A percentile compares a stretch with the other conserved stretches of the same genome.
These are phyloP conservation scores for Propithecus perrieri DNA, from an alignment of 2,797 vertebrate species.

Conservation along the genomic window DNA sequence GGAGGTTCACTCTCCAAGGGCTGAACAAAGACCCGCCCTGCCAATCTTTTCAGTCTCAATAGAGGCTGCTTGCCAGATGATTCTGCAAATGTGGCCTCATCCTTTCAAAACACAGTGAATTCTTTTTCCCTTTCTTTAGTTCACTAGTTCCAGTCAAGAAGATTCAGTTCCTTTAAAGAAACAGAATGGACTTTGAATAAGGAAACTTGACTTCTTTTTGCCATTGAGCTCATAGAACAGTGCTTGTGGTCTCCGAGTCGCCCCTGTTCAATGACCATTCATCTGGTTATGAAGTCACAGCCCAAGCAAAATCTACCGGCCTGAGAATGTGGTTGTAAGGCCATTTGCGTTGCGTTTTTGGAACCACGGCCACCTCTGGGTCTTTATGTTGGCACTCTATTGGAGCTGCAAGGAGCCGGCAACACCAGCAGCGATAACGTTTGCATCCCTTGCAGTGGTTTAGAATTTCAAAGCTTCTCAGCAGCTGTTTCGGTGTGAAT, in stretches of 20 bases:
- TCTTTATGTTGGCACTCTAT: conserved; percentile 10
- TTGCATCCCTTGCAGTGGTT: not conserved
- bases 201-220: not conserved
- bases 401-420: conserved; percentile 19
- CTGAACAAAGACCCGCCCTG: conserved; percentile 62
- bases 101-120: conserved; percentile 73
- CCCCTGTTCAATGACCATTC: not conserved
- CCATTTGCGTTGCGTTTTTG: not conserved
- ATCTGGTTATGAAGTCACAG: not conserved
- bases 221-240: not conserved
- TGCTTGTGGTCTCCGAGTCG: not conserved
- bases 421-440: not conserved
- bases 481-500: conserved; percentile 55
- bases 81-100: conserved; percentile 73
- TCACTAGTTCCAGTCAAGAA: conserved; percentile 73
- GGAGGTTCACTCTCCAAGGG: conserved; percentile 62
- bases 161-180: conserved; percentile 69
- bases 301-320: not conserved
- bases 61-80: conserved; percentile 69
- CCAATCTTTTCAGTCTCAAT: conserved; percentile 70
- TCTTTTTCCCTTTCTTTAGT: conserved; percentile 71
- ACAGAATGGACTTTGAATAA: conserved; percentile 40
- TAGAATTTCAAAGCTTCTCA: conserved; percentile 54
- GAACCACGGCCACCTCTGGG: not conserved
- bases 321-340: not conserved